Conservation (phyloP, 2,113 vertebrate species). For the Tupaia chinensis region DNA sequence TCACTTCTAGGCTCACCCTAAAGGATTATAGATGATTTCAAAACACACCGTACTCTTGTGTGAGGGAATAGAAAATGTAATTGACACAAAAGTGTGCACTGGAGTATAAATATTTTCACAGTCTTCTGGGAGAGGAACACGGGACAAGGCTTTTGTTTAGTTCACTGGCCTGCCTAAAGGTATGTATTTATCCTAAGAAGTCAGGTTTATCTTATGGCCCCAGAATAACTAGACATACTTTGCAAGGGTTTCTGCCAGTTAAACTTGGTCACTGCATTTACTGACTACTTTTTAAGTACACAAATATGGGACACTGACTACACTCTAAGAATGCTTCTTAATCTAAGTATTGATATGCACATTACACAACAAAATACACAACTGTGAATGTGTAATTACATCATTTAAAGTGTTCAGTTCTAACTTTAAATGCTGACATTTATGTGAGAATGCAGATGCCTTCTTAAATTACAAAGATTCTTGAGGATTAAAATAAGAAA, state of each 20-base stretch:
- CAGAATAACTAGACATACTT: conserved; percentile 53
- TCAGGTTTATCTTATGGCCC: conserved; percentile 16
- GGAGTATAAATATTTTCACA: conserved; percentile 74
- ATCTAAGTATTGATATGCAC: not conserved
- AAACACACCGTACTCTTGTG: conserved; percentile 67
- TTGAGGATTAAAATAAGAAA: conserved; percentile 42
- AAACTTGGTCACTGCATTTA: conserved; percentile 19
- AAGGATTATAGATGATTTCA: conserved; percentile 71
- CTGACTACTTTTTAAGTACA: conserved; percentile 36
- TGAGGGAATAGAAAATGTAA: conserved; percentile 70
- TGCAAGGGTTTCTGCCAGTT: conserved; percentile 8
- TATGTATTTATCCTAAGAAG: conserved; percentile 56
- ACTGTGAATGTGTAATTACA: conserved; percentile 48
- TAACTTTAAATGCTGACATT: conserved; percentile 10
- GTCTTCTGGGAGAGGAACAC: conserved; percentile 30
- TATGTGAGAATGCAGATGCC: not conserved
- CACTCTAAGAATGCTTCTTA: not conserved
- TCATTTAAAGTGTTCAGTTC: not conserved
- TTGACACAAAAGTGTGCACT: conserved; percentile 58
- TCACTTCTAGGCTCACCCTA: conserved; percentile 34
- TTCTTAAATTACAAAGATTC: conserved; percentile 64
- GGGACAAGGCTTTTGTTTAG: conserved; percentile 20
- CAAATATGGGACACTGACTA: not conserved
- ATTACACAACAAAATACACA: conserved; percentile 52
- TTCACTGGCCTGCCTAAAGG: conserved; percentile 36